Evolutionary conservation across 1,140 invertebrate genomes (phyloP).

Genomic region (Leptinotarsa undecemlineata): DNA sequence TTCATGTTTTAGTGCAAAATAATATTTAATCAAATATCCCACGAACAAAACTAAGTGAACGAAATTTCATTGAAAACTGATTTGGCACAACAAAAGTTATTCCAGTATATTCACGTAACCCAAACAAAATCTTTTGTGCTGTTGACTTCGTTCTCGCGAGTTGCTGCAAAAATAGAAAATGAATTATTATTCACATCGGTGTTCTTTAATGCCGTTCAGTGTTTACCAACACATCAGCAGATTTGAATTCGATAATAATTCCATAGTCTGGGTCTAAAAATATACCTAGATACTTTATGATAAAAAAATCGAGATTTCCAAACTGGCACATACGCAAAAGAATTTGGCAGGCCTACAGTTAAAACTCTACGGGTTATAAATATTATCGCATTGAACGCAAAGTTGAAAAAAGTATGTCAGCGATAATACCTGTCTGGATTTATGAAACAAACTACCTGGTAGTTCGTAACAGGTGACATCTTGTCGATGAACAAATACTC

Average conservation of each 20-base stretch:
- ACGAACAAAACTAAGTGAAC: too few species aligned
- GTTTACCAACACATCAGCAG: not conserved
- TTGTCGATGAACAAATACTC: too few species aligned
- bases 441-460: not conserved
- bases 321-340: not conserved
- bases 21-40: too few species aligned
- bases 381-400: not conserved
- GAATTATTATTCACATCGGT: not conserved
- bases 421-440: not conserved
- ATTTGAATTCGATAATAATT: slow-evolving; percentile 3
- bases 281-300: slow-evolving; percentile 3
- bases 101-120: too few species aligned
- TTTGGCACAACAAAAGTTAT: too few species aligned
- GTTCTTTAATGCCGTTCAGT: not conserved
- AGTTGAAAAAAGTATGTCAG: not conserved
- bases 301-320: not conserved
- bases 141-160: not conserved
- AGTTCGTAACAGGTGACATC: too few species aligned
- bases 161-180: not conserved
- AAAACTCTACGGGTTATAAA: not conserved
- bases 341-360: slow-evolving; percentile 1
- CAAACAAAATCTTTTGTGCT: too few species aligned
- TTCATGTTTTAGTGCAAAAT: too few species aligned
- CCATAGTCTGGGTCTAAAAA: not conserved
- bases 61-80: too few species aligned